Base-by-base conservation (phyloP, 2,888 invertebrate genomes). In the Athalia circularis region DNA sequence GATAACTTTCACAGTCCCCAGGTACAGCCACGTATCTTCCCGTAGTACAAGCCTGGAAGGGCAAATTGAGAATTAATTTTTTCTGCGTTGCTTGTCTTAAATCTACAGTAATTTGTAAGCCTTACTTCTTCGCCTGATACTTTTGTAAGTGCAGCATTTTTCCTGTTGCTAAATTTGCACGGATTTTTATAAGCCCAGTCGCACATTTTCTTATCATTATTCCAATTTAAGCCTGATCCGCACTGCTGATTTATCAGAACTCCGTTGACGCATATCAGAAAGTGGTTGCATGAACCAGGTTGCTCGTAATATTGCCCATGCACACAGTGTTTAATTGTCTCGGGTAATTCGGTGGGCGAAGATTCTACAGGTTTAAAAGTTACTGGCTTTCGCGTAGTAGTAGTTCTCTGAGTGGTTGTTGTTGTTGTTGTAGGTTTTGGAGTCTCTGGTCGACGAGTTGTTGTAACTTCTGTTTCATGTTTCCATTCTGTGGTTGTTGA, bases 181-280 rank as follows among this genome's bases (percentile, higher is more conserved):
- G 89, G 89, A 72, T 84, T 87, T 57, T 94, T 92, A 77, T 92
- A 92, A 0, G 94, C 94, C 94, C 95, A 96, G 89, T 96, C 96
- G 86, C 97, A 97, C 88, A 94, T 94, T 45, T 92, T 92, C 43
- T 91, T 91, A 7, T 93, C 92, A 0, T 92, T 91, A 83, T 94
- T 93, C 96, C 96, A 97, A 80, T 94, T 94, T 1, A 96, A 91
- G 0, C 96, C 95, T 0, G 95, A 94, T 0, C 95, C 95, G 86
- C 97, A 97, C 77, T 92, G 93, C 85, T 94, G 95, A 0, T 93
- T 90, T 3, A 95, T 92, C 74, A 95, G 90, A n/a, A 92, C 90
- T 0, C 94, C 94, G 88, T 96, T 95, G 8, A 95, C 94, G 87
- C 97, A 97, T 29, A 96, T 93, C 85, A 94, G 94, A 89, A 95